phyloP scores from a whole-genome alignment of 2,113 vertebrate species.

The Vidua chalybeata region DNA sequence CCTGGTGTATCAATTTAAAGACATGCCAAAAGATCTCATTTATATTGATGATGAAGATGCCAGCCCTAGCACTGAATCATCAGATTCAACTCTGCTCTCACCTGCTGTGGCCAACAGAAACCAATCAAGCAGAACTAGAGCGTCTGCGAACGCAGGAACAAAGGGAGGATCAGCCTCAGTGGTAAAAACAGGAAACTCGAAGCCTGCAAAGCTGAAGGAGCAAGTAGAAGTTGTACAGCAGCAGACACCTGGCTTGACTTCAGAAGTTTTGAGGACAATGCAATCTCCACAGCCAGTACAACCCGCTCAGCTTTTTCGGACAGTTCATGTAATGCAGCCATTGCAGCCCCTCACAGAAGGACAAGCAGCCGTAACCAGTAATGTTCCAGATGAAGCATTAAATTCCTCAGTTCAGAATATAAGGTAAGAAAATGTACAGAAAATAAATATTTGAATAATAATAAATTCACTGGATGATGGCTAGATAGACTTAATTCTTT shows the following conservation, averaged over 20 bases:
- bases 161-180: conserved; percentile 71
- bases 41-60: conserved; percentile 90
- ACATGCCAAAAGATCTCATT: conserved; percentile 93
- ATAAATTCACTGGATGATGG: neutral
- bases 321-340: conserved; percentile 89
- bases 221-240: conserved; percentile 80
- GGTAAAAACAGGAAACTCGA: conserved; percentile 75
- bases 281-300: conserved; percentile 83
- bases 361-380: conserved; percentile 69
- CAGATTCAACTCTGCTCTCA: conserved; percentile 72
- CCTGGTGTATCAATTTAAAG: conserved; percentile 96
- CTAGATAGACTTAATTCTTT: neutral
- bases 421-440: conserved; percentile 58
- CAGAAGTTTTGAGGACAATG: conserved; percentile 88
- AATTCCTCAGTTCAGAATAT: conserved; percentile 70
- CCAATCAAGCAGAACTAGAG: conserved; percentile 70
- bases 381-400: conserved; percentile 68
- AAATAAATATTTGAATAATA: neutral
- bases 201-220: conserved; percentile 75
- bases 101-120: conserved; percentile 67
- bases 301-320: conserved; percentile 88
- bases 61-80: conserved; percentile 77
- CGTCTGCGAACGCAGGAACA: conserved; percentile 55
- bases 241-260: conserved; percentile 81
- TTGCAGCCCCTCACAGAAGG: conserved; percentile 80